A percentile compares a stretch with the other conserved stretches of the same genome.
phyloP scores from a whole-genome alignment of 1,140 invertebrate species.

The Megalonaias nervosa region DNA sequence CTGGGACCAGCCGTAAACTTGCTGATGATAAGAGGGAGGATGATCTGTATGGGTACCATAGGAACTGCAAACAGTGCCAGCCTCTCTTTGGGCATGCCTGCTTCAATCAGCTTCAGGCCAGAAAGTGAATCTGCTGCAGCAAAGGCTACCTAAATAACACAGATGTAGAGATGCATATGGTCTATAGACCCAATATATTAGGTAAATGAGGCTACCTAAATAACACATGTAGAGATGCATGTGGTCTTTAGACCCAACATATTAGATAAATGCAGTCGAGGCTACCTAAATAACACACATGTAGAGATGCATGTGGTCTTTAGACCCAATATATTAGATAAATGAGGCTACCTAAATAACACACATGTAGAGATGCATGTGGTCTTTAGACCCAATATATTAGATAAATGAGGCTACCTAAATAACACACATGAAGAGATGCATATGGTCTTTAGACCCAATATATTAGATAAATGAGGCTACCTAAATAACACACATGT shows the following conservation, averaged over 20 bases:
- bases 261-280: too few species aligned
- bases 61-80: slow-evolving; percentile 91
- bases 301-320: too few species aligned
- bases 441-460: too few species aligned
- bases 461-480: slow-evolving; percentile 75
- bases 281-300: too few species aligned
- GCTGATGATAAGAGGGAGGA: slow-evolving; percentile 90
- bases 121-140: slow-evolving; percentile 96
- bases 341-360: too few species aligned
- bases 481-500: slow-evolving; percentile 77
- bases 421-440: slow-evolving; percentile 47
- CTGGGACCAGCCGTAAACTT: slow-evolving; percentile 90
- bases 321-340: too few species aligned
- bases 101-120: slow-evolving; percentile 94
- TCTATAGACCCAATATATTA: too few species aligned
- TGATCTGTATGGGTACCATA: slow-evolving; percentile 94
- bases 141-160: slow-evolving; percentile 87
- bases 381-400: too few species aligned
- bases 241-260: too few species aligned
- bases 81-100: slow-evolving; percentile 95
- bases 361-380: too few species aligned
- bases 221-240: too few species aligned
- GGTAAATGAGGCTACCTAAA: too few species aligned
- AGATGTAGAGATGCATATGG: not conserved
- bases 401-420: slow-evolving; percentile 82